Evolutionary conservation across 1,140 invertebrate genomes (phyloP).

Genomic region (Alviniconcha marisindica): DNA sequence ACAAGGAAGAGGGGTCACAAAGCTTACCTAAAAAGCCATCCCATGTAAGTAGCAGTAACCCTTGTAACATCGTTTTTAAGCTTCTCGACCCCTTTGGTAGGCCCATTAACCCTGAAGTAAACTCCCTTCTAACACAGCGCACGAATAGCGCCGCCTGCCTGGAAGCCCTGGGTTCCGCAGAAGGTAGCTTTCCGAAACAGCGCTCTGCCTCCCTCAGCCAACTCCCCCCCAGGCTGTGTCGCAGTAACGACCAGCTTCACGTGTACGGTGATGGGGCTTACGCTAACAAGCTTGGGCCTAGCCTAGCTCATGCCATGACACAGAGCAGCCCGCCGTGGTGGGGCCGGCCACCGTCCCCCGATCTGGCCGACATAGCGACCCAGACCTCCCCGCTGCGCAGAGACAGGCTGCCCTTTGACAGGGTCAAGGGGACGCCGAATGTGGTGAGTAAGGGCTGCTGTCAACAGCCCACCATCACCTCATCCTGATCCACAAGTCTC

Average conservation of each 20-base stretch:
- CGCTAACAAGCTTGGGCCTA: constrained; percentile 7
- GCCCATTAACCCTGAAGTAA: not conserved
- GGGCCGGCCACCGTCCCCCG: not conserved
- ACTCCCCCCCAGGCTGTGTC: not conserved
- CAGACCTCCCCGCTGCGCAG: constrained; percentile 44
- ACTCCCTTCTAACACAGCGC: not conserved
- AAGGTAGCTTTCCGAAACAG: constrained; percentile 13
- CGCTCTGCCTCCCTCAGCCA: constrained; percentile 40
- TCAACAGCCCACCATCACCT: no score
- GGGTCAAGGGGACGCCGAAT: not conserved
- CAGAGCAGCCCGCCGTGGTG: constrained; percentile 12
- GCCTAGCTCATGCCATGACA: not conserved
- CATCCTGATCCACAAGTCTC: no score
- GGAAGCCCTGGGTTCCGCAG: not conserved
- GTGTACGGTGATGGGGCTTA: constrained; percentile 27
- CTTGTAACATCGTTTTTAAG: constrained; percentile 16
- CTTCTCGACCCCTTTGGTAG: constrained; percentile 25
- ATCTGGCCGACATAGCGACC: constrained; percentile 39
- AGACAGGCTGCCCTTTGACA: constrained; percentile 23
- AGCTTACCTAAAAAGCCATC: constrained; percentile 27
- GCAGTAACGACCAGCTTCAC: constrained; percentile 28
- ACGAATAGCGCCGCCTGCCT: constrained; percentile 39
- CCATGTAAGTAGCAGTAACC: constrained; percentile 26
- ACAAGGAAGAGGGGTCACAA: constrained; percentile 39
- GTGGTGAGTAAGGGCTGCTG: constrained; percentile 32